Conservation (phyloP, 2,113 vertebrate genomes). For the Leucosticte australis region DNA sequence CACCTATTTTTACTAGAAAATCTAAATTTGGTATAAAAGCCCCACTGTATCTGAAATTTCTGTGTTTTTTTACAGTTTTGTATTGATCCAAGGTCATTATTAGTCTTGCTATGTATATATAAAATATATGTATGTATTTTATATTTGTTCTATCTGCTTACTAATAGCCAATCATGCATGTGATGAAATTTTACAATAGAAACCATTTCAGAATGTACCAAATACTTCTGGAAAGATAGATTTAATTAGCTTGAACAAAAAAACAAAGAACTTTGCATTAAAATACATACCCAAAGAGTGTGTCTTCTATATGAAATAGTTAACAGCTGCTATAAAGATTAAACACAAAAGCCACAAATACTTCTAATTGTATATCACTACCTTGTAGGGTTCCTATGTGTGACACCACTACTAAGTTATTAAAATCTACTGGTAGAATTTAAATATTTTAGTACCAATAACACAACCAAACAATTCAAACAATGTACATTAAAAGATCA, state of each 20-base stretch:
- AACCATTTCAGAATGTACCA: background rate
- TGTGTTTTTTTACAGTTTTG: background rate
- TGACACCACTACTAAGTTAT: background rate
- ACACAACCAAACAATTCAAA: background rate
- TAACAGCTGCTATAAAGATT: background rate
- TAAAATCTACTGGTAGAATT: background rate
- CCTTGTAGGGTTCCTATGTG: background rate
- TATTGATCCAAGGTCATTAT: background rate
- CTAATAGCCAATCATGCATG: background rate
- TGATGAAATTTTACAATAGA: background rate
- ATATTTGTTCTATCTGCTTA: background rate
- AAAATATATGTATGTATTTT: background rate
- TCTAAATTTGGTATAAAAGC: background rate
- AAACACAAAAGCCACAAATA: rapidly evolving
- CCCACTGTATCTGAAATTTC: rapidly evolving
- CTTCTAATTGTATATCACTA: background rate
- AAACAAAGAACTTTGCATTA: background rate
- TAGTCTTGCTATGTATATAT: background rate
- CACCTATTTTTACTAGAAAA: background rate
- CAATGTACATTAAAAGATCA: background rate
- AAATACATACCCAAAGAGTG: background rate
- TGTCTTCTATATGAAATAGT: background rate
- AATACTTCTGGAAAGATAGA: background rate
- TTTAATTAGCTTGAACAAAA: background rate
- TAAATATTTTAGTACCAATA: background rate